These are phyloP conservation scores for Andrena chrysosceles DNA, from an alignment of 2,888 invertebrate genomes.

Conservation along the genomic window DNA sequence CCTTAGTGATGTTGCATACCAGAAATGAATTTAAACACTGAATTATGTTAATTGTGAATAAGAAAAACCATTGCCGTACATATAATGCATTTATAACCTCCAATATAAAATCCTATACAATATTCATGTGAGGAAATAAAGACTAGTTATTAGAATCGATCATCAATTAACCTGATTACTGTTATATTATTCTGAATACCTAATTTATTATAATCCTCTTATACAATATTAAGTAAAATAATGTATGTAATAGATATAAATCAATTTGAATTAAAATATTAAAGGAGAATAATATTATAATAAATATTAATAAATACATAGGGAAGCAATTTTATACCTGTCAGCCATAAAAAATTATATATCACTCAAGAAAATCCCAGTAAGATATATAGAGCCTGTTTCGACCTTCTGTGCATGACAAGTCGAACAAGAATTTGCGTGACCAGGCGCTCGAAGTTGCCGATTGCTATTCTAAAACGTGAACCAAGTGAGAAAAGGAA, in stretches of 20 bases:
- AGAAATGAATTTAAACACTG: neutral
- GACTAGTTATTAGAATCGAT: too few relatives aligned
- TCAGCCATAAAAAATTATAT: neutral
- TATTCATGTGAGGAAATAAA: too few relatives aligned
- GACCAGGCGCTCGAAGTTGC: slow-evolving; percentile 1
- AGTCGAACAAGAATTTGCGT: slow-evolving; percentile 15
- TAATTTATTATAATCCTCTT: too few relatives aligned
- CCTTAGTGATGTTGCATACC: slow-evolving; percentile 5
- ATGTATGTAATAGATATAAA: neutral
- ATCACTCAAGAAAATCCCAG: slow-evolving; percentile 3
- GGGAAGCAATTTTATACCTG: neutral
- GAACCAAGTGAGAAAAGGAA: slow-evolving; percentile 7
- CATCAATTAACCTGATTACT: too few relatives aligned
- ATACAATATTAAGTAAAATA: neutral
- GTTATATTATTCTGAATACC: too few relatives aligned
- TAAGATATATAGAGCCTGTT: slow-evolving; percentile 11
- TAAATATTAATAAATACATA: neutral
- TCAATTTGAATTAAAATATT: neutral
- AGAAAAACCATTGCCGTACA: too few relatives aligned
- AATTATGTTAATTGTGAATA: neutral
- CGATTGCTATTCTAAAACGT: slow-evolving; percentile 22
- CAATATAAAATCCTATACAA: too few relatives aligned
- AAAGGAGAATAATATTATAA: neutral
- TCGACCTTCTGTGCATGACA: slow-evolving; percentile 10
- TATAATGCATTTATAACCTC: too few relatives aligned